These are phyloP conservation scores for Epinephelus lanceolatus DNA, from an alignment of 2,113 vertebrate genomes.

Conservation along the genomic window DNA sequence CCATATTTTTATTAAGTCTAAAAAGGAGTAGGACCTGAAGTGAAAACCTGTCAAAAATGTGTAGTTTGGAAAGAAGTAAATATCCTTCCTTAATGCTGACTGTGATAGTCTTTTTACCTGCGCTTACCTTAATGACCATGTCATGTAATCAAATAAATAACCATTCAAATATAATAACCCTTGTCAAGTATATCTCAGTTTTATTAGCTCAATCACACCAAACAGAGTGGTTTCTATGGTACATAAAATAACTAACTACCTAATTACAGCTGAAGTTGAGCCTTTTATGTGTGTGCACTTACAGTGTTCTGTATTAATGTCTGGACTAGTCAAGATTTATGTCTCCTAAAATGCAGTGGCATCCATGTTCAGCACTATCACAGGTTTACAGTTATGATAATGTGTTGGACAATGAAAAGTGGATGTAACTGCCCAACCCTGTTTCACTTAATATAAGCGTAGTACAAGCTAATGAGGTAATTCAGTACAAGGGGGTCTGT, in stretches of 20 bases:
- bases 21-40: background rate
- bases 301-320: background rate
- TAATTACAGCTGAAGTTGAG: background rate
- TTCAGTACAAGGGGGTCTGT: background rate
- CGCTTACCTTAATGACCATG: background rate
- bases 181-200: background rate
- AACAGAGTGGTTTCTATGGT: background rate
- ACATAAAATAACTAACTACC: background rate
- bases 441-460: background rate
- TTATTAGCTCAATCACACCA: background rate
- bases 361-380: constrained; percentile 9
- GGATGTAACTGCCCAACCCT: background rate
- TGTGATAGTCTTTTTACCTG: too few relatives aligned
- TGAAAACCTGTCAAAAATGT: background rate
- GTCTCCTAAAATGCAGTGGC: background rate
- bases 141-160: background rate
- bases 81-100: background rate
- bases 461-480: background rate
- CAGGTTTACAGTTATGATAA: background rate
- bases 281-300: background rate
- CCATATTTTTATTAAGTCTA: background rate
- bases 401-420: constrained; percentile 2
- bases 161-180: background rate
- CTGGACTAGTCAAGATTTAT: background rate
- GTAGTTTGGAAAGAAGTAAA: background rate